phyloP scores from a whole-genome alignment of 1,140 invertebrate species.

The Teleogryllus occipitalis region DNA sequence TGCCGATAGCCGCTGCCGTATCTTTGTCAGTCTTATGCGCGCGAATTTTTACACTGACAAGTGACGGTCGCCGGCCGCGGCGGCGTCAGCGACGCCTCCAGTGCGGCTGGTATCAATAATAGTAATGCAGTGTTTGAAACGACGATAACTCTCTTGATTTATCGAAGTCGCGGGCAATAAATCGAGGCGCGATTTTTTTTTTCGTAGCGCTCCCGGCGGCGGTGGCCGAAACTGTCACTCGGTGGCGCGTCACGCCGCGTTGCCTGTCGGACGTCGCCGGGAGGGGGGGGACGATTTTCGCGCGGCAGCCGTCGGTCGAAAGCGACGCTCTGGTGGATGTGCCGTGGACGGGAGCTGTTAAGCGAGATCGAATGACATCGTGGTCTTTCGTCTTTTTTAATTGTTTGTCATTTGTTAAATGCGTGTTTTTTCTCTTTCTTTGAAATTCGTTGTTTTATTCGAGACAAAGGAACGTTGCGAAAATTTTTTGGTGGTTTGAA shows the following conservation, averaged over 20 bases:
- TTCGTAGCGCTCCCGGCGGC: neutral
- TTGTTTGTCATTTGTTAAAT: no score
- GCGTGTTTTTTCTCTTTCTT: no score
- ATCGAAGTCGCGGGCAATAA: neutral
- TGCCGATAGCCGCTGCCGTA: neutral
- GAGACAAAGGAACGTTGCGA: no score
- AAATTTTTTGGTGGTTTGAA: no score
- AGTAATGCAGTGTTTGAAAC: constrained; percentile 4
- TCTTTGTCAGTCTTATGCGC: constrained; percentile 3
- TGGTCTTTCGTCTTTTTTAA: no score
- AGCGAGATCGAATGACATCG: no score
- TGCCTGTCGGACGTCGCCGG: neutral
- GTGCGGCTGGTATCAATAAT: neutral
- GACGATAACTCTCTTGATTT: constrained; percentile 1
- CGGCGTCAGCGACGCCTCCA: neutral
- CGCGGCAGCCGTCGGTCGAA: no score
- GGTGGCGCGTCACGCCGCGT: neutral
- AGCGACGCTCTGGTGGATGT: no score
- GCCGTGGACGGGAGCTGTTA: no score
- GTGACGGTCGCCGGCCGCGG: neutral
- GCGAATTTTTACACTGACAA: constrained; percentile 1
- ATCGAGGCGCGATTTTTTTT: neutral
- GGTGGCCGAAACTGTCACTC: neutral
- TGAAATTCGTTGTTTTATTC: no score
- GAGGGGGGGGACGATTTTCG: no score